phyloP scores from a whole-genome alignment of 2,888 invertebrate genomes.

The Habroteleia sp. region DNA sequence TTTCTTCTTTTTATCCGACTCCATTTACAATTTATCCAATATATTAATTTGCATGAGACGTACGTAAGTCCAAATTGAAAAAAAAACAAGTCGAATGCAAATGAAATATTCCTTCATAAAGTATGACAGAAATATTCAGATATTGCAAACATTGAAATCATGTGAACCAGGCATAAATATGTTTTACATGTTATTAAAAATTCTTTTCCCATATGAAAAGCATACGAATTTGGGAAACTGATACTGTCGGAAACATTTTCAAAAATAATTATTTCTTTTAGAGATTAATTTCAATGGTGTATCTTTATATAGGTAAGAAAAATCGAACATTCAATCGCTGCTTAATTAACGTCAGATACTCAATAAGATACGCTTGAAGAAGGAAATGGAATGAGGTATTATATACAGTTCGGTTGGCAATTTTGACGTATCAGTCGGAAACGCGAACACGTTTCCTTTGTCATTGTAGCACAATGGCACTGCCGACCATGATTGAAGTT shows the following conservation, averaged over 20 bases:
- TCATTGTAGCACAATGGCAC: constrained; percentile 25
- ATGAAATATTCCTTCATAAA: no score
- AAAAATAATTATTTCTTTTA: no score
- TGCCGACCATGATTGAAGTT: constrained; percentile 30
- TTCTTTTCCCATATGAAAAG: no score
- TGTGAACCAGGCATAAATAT: no score
- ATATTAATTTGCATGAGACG: constrained; percentile 15
- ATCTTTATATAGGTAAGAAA: background rate
- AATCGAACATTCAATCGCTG: background rate
- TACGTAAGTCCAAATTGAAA: no score
- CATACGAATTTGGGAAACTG: no score
- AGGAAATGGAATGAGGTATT: background rate
- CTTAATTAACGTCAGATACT: constrained; percentile 3
- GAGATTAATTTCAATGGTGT: no score
- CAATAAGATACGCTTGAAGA: background rate
- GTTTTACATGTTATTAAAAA: no score
- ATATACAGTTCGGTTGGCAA: background rate
- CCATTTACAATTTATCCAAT: constrained; percentile 4
- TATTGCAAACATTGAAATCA: no score
- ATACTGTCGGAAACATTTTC: no score
- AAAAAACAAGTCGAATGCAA: no score
- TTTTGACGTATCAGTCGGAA: constrained; percentile 5
- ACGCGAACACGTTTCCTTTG: constrained; percentile 25
- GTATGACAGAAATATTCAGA: no score
- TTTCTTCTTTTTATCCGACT: background rate